Evolutionary conservation across 2,113 vertebrate species (phyloP).

Genomic region (Holacanthus passer): DNA sequence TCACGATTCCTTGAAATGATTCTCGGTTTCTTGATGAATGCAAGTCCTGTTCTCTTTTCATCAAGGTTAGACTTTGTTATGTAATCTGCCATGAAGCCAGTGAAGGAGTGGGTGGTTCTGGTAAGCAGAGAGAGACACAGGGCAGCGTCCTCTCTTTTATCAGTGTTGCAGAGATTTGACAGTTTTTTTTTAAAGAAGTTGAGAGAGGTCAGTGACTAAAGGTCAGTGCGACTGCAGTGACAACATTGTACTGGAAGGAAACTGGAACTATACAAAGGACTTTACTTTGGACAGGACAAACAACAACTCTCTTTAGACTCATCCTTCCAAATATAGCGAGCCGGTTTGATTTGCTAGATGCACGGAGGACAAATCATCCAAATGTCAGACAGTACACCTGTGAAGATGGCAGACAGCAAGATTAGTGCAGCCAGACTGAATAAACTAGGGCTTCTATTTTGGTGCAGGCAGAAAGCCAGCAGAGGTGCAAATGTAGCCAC

Average conservation of each 20-base stretch:
- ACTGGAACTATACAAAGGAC: slow-evolving; percentile 8
- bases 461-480: slow-evolving; percentile 34
- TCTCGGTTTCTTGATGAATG: slow-evolving; percentile 2
- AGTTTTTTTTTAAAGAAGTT: background rate
- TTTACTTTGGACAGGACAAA: slow-evolving; percentile 31
- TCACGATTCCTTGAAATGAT: background rate
- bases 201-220: background rate
- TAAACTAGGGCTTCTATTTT: slow-evolving; percentile 50
- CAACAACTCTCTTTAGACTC: slow-evolving; percentile 17
- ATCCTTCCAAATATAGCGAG: slow-evolving; percentile 24
- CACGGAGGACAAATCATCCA: slow-evolving; percentile 39
- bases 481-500: slow-evolving; percentile 40
- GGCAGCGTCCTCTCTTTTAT: slow-evolving; percentile 1
- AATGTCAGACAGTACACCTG: slow-evolving; percentile 55
- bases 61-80: slow-evolving; percentile 5
- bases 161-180: slow-evolving; percentile 3
- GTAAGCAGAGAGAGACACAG: background rate
- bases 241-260: background rate
- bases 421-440: slow-evolving; percentile 36
- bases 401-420: slow-evolving; percentile 46
- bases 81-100: background rate
- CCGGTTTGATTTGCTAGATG: slow-evolving; percentile 25
- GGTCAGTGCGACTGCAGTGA: slow-evolving; percentile 15
- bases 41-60: background rate
- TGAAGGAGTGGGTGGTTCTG: slow-evolving; percentile 1